phyloP scores from a whole-genome alignment of 1,140 invertebrate genomes.

The Drosophila saltans region DNA sequence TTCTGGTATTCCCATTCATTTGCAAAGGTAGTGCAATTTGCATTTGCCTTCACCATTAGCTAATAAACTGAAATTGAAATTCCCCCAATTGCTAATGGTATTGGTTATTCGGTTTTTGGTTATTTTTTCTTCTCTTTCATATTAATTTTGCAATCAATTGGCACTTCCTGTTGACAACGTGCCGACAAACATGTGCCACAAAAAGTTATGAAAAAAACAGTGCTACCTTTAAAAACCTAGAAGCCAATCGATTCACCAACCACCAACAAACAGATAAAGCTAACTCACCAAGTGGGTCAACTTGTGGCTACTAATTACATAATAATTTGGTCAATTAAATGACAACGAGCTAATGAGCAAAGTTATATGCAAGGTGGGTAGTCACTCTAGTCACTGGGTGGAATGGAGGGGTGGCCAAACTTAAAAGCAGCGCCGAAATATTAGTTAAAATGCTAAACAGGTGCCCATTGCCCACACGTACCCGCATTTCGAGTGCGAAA shows the following conservation, averaged over 20 bases:
- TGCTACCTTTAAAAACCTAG: constrained; percentile 37
- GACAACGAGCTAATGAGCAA: constrained; percentile 65
- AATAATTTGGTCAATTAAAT: constrained; percentile 82
- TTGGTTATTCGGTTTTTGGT: background rate
- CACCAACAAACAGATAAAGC: constrained; percentile 28
- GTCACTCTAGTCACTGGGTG: background rate
- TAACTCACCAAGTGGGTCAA: constrained; percentile 65
- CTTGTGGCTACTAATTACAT: constrained; percentile 72
- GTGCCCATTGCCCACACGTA: constrained; percentile 55
- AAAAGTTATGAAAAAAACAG: constrained; percentile 34
- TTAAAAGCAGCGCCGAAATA: constrained; percentile 44
- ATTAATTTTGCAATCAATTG: constrained; percentile 35
- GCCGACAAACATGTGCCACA: constrained; percentile 50
- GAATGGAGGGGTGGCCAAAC: constrained; percentile 11
- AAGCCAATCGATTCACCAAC: constrained; percentile 26
- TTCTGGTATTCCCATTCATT: too few species aligned
- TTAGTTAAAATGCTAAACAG: constrained; percentile 68
- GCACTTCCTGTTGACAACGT: constrained; percentile 50
- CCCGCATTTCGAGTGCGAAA: constrained; percentile 24
- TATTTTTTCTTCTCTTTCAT: background rate
- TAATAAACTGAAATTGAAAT: background rate
- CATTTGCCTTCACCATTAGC: background rate
- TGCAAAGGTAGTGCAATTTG: background rate
- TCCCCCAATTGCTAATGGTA: background rate
- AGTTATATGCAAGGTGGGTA: constrained; percentile 57